These are phyloP conservation scores for Leptodactylus fuscus DNA, from an alignment of 2,113 vertebrate genomes.

Conservation along the genomic window DNA sequence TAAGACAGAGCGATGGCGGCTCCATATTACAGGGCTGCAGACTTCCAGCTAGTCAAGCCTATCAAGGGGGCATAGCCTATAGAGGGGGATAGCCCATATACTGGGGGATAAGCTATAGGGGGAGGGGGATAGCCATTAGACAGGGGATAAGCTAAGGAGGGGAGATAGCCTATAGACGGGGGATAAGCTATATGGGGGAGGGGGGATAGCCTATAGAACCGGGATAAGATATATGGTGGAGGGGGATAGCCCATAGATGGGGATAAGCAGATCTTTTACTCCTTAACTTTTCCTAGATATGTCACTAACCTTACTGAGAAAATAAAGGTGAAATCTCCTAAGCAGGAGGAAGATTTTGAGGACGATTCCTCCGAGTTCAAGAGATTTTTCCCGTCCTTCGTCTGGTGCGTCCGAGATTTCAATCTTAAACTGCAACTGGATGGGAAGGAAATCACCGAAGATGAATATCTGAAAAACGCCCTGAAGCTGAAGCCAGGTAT, in stretches of 20 bases:
- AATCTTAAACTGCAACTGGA: conserved; percentile 59
- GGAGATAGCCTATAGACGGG: too few relatives aligned
- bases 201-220: too few relatives aligned
- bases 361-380: conserved; percentile 62
- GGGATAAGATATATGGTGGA: too few relatives aligned
- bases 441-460: conserved; percentile 53
- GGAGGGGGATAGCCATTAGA: neutral
- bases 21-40: too few relatives aligned
- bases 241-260: neutral
- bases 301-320: conserved; percentile 70
- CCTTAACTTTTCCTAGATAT: conserved; percentile 68
- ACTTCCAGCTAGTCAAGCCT: too few relatives aligned
- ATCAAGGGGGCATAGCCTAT: too few relatives aligned
- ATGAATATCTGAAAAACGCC: conserved; percentile 64
- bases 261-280: too few relatives aligned
- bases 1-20: too few relatives aligned
- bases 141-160: too few relatives aligned
- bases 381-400: conserved; percentile 72
- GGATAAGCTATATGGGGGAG: too few relatives aligned
- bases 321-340: conserved; percentile 68
- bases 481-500: conserved; percentile 57
- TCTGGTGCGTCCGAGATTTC: conserved; percentile 76
- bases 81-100: too few relatives aligned
- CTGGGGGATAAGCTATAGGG: too few relatives aligned
- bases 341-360: neutral